Percentiles rank a stretch among this genome's conserved stretches.
Conservation (phyloP, 2,888 invertebrate genomes). For the Branchellion lobata region DNA sequence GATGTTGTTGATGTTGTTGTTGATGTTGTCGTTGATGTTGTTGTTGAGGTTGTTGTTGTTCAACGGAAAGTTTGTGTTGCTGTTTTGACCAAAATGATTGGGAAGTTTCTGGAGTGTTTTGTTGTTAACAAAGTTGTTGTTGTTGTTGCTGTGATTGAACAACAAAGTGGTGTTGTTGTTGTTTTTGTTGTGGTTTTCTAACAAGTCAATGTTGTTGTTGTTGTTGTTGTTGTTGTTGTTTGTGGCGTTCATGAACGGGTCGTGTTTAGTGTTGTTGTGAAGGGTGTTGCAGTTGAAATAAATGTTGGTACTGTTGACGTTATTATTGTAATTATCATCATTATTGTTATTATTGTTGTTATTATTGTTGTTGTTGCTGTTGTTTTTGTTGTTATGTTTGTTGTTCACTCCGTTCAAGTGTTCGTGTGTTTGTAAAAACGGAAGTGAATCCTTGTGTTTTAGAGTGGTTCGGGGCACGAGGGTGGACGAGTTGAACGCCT, state of each 20-base stretch:
- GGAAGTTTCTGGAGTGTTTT: too few relatives aligned
- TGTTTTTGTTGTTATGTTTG: too few relatives aligned
- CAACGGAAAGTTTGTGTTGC: too few relatives aligned
- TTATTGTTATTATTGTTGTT: too few relatives aligned
- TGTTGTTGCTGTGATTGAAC: not conserved
- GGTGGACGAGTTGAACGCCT: slow-evolving; percentile 8
- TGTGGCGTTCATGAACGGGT: not conserved
- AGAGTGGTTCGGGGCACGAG: not conserved
- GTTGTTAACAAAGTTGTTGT: not conserved
- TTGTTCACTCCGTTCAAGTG: too few relatives aligned
- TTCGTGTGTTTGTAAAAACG: too few relatives aligned
- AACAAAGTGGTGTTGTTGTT: not conserved
- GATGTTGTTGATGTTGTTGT: not conserved
- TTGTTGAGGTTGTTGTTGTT: not conserved
- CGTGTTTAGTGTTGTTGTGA: not conserved
- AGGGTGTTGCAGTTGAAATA: too few relatives aligned
- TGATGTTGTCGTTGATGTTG: not conserved
- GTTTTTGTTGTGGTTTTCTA: not conserved
- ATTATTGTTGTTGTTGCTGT: too few relatives aligned
- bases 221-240: not conserved
- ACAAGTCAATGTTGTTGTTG: not conserved
- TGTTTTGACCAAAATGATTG: too few relatives aligned
- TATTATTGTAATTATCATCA: too few relatives aligned
- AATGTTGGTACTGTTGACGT: too few relatives aligned
- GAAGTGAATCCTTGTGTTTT: too few relatives aligned